phyloP scores from a whole-genome alignment of 2,113 vertebrate species.

The Vidua macroura region DNA sequence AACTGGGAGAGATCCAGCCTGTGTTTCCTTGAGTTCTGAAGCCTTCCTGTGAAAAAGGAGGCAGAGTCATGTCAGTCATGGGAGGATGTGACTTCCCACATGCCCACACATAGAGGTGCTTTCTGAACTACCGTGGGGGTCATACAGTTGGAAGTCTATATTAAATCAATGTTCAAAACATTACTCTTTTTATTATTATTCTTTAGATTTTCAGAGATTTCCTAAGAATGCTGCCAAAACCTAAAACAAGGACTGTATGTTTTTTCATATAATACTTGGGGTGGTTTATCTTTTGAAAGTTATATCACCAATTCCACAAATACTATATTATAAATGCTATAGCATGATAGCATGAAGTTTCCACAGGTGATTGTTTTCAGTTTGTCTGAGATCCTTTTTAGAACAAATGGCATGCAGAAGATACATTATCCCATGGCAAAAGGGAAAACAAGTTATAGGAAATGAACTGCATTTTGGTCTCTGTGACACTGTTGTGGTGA shows the following conservation, averaged over 20 bases:
- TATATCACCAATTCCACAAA: neutral
- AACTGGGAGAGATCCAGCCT: neutral
- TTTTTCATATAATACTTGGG: neutral
- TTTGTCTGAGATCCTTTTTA: neutral
- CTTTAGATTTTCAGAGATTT: neutral
- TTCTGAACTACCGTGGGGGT: neutral
- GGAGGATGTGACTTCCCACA: neutral
- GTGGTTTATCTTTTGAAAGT: neutral
- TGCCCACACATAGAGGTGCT: accelerated
- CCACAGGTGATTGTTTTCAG: neutral
- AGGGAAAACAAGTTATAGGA: neutral
- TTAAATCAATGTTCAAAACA: neutral
- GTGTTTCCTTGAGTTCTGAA: neutral
- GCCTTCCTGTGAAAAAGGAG: neutral
- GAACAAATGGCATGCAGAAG: neutral
- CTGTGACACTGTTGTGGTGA: slow-evolving; percentile 1
- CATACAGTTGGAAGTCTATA: neutral
- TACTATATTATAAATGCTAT: accelerated
- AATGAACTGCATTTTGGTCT: neutral
- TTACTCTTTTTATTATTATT: neutral
- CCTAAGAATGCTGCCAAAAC: neutral
- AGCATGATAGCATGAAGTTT: neutral
- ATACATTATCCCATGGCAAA: neutral
- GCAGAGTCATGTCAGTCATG: neutral
- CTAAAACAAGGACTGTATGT: neutral